Base-by-base conservation (phyloP, 2,113 vertebrate species). In the Cettia cetti region DNA sequence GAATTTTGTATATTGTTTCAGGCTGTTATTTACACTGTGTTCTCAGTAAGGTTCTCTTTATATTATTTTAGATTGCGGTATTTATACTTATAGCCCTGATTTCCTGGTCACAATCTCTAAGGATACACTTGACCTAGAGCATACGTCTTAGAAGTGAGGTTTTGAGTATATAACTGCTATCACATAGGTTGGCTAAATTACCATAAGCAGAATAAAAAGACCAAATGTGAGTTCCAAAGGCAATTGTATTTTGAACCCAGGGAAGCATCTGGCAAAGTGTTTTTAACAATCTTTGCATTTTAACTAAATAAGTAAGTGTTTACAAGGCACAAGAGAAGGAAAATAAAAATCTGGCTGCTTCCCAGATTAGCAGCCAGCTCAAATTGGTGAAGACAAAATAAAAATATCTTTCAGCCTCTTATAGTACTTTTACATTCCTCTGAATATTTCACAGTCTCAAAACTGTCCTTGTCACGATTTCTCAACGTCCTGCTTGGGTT, bases 231-330 rank as follows among this genome's bases (percentile, higher is more conserved):
- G 42, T 44, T 94, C 82, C 57, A 95, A 94, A 90, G 35, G 56
- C 76, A 90, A 81, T 86, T 83, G 22, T 86, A n/a, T 83, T 95
- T 97, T 96, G 85, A 96, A 95, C 71, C 71, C 56, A 78, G 80
- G 76, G 90, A 95, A 93, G 82, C 79, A 93, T 93, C 76, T 94
- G 79, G 50, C 89, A 94, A 77, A 96, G 70, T 84, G 76, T 83
- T 95, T 74, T 85, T 86, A 94, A 93, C 56, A 93, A 86, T 90
- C 81, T 93, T 94, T 95, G 72, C 82, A 96, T 96, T 95, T 94
- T 92, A 90, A 94, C 94, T 83, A 93, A 95, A 94, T 93, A 97
- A 93, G 92, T 59, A 86, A 83, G 69, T 75, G 86, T 96, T 96
- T 97, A 92, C 76, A 71, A 96, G 93, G 82, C 76, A 90, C 82